Percentiles rank a stretch among this genome's conserved stretches.
phyloP scores from a whole-genome alignment of 37 sponge, comb jelly and placozoan species.

The Crambe crambe region DNA sequence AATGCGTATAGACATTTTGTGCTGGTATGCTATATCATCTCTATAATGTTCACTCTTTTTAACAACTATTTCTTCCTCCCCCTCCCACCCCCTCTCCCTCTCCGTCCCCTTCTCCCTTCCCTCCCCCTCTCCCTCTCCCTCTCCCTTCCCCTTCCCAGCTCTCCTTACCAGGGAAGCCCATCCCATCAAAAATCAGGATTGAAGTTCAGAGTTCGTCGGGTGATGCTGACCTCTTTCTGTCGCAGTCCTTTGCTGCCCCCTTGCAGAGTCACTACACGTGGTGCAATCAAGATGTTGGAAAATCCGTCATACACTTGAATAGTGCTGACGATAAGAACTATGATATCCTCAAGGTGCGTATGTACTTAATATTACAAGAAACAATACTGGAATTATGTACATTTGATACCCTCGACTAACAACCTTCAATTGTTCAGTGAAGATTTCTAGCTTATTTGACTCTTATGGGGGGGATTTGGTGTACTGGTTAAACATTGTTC shows the following conservation, averaged over 20 bases:
- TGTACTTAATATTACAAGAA: not conserved
- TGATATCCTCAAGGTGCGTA: not conserved
- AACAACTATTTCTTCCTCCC: not conserved
- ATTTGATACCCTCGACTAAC: too few species aligned
- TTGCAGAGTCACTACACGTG: slow-evolving; percentile 66
- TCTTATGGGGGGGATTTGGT: too few species aligned
- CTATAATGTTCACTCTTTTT: not conserved
- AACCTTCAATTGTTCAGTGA: too few species aligned
- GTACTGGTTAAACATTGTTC: not conserved
- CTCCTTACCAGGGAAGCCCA: slow-evolving; percentile 50
- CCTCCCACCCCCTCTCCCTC: too few species aligned
- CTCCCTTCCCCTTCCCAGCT: too few species aligned
- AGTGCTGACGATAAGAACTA: slow-evolving; percentile 29
- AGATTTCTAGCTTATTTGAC: too few species aligned
- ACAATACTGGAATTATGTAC: too few species aligned
- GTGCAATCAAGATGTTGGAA: slow-evolving; percentile 63
- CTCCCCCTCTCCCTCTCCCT: too few species aligned
- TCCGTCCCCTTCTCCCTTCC: too few species aligned
- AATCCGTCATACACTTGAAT: slow-evolving; percentile 22
- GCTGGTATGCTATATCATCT: slow-evolving; percentile 37
- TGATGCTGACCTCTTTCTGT: slow-evolving; percentile 70
- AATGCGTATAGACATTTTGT: slow-evolving; percentile 73
- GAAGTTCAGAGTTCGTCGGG: slow-evolving; percentile 34
- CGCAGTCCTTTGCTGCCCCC: slow-evolving; percentile 59
- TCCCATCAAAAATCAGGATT: slow-evolving; percentile 37